Evolutionary conservation across 2,113 vertebrate genomes (phyloP).

Genomic region (Romanogobio albipinnatus): DNA sequence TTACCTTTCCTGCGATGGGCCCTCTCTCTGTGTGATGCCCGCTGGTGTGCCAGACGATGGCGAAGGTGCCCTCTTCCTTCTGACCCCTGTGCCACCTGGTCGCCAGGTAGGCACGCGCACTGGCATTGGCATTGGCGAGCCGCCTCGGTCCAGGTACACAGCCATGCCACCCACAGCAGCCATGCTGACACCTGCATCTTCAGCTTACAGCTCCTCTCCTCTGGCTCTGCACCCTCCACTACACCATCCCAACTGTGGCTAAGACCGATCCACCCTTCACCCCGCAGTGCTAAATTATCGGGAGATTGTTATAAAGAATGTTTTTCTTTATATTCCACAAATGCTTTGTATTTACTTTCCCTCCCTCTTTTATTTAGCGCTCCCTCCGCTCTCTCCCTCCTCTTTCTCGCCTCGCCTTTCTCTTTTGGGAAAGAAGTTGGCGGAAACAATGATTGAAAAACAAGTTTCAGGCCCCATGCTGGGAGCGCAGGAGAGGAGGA

Average conservation of each 20-base stretch:
- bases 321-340: slow-evolving; percentile 68
- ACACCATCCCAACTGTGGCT: slow-evolving; percentile 21
- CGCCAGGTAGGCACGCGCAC: slow-evolving; percentile 63
- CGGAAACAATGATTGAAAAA: slow-evolving; percentile 79
- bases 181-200: slow-evolving; percentile 75
- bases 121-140: slow-evolving; percentile 68
- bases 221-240: slow-evolving; percentile 7
- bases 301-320: slow-evolving; percentile 73
- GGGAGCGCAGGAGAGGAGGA: slow-evolving; percentile 71
- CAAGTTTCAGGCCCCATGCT: slow-evolving; percentile 83
- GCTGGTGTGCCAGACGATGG: slow-evolving; percentile 61
- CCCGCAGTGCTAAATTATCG: slow-evolving; percentile 63
- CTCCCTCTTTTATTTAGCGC: slow-evolving; percentile 65
- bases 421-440: slow-evolving; percentile 67
- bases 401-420: slow-evolving; percentile 65
- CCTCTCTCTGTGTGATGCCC: slow-evolving; percentile 62
- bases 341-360: slow-evolving; percentile 70
- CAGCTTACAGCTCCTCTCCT: slow-evolving; percentile 9
- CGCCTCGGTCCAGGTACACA: slow-evolving; percentile 68
- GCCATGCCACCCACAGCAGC: slow-evolving; percentile 68
- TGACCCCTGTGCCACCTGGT: slow-evolving; percentile 52
- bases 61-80: slow-evolving; percentile 63
- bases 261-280: slow-evolving; percentile 56
- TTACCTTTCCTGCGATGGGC: slow-evolving; percentile 72
- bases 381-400: slow-evolving; percentile 55